These are phyloP conservation scores for Octonoba sinensis DNA, from an alignment of 2,888 invertebrate species.

Conservation along the genomic window DNA sequence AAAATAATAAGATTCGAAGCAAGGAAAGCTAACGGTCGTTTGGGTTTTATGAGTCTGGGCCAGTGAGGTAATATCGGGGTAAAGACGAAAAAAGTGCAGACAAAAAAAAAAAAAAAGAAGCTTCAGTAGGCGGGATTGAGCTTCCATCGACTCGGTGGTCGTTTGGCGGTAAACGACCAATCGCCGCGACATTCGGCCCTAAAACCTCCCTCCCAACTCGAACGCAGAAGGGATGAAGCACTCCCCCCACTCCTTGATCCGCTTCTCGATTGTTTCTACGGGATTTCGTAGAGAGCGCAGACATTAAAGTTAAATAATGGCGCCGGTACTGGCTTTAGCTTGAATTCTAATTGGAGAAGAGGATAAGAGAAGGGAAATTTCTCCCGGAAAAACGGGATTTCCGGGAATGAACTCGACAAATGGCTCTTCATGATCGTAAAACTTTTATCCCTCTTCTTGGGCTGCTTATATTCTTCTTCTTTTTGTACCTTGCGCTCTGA, in stretches of 20 bases:
- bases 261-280: background rate
- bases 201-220: conserved; percentile 22
- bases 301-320: conserved; percentile 62
- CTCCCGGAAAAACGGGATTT: conserved; percentile 5
- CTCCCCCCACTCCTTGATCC: conserved; percentile 4
- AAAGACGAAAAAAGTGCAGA: no score
- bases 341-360: conserved; percentile 46
- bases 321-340: conserved; percentile 35
- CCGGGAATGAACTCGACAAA: conserved; percentile 52
- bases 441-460: conserved; percentile 44
- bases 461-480: no score
- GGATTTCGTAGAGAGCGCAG: conserved; percentile 26
- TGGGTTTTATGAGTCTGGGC: no score
- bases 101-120: no score
- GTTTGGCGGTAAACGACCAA: conserved; percentile 50
- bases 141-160: no score
- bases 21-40: no score
- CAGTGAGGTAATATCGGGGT: no score
- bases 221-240: background rate
- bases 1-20: no score
- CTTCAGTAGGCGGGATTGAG: no score
- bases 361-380: conserved; percentile 1
- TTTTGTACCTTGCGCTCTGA: no score
- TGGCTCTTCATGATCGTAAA: conserved; percentile 58
- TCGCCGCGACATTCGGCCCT: conserved; percentile 58